Evolutionary conservation across 2,888 invertebrate species (phyloP).

Genomic region (Drosophila maculinotata): DNA sequence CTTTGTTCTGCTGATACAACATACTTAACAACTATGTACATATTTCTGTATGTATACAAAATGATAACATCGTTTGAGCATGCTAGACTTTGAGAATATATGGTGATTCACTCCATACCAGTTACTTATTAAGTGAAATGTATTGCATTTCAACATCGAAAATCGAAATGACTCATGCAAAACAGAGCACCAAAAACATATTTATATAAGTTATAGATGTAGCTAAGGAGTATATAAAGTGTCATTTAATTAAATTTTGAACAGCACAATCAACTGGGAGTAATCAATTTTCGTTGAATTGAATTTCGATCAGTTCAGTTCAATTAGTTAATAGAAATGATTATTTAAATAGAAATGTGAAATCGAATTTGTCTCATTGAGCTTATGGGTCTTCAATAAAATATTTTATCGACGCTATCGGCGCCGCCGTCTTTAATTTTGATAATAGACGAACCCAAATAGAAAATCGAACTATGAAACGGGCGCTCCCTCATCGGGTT

Average conservation of each 20-base stretch:
- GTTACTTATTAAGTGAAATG: conserved; percentile 8
- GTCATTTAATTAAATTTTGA: conserved; percentile 28
- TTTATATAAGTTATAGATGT: not conserved
- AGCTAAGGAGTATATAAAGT: conserved; percentile 7
- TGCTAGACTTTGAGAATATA: not conserved
- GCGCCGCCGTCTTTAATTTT: conserved; percentile 40
- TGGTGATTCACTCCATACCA: conserved; percentile 32
- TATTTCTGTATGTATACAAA: conserved; percentile 1
- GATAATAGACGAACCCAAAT: conserved; percentile 35
- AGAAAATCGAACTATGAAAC: conserved; percentile 37
- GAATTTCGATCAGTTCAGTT: conserved; percentile 8
- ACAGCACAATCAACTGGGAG: conserved; percentile 20
- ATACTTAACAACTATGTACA: not conserved
- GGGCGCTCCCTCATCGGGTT: conserved; percentile 51
- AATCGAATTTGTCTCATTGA: conserved; percentile 68
- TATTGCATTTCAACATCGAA: conserved; percentile 2
- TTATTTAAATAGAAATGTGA: conserved; percentile 44
- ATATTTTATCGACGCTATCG: conserved; percentile 71
- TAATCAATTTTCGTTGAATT: conserved; percentile 28
- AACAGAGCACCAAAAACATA: not conserved
- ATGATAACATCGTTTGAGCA: conserved; percentile 27
- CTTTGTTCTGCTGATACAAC: conserved; percentile 5
- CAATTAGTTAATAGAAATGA: conserved; percentile 33
- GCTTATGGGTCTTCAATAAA: conserved; percentile 59
- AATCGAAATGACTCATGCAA: conserved; percentile 28